A percentile compares a stretch with the other conserved stretches of the same genome.
phyloP scores from a whole-genome alignment of 2,113 vertebrate genomes.

The Leucopsar rothschildi region DNA sequence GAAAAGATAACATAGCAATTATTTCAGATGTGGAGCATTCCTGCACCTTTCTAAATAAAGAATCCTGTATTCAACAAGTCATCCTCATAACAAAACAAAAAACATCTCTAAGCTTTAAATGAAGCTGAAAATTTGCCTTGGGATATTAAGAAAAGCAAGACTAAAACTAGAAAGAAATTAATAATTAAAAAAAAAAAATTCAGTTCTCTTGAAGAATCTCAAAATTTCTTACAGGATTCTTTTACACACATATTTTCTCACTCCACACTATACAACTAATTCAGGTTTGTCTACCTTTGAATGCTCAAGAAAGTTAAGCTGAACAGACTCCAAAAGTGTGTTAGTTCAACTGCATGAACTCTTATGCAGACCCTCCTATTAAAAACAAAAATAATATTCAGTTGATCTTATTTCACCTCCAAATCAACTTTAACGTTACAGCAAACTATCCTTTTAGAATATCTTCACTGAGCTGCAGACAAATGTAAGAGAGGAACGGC shows the following conservation, averaged over 20 bases:
- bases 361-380: neutral
- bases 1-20: neutral
- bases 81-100: neutral
- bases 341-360: neutral
- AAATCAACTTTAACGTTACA: neutral
- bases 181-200: neutral
- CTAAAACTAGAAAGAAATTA: neutral
- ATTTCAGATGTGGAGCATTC: neutral
- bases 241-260: neutral
- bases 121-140: neutral
- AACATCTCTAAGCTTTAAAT: neutral
- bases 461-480: neutral
- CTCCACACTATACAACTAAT: neutral
- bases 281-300: neutral
- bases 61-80: neutral
- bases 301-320: neutral
- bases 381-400: neutral
- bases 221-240: neutral
- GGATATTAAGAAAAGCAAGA: neutral
- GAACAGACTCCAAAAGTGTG: neutral
- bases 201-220: neutral
- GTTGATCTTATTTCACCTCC: neutral
- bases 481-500: neutral
- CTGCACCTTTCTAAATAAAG: neutral
- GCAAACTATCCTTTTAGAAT: neutral